A percentile compares a stretch with the other conserved stretches of the same genome.
Conservation (phyloP, 2,797 vertebrate genomes). For the Steatocranus sp. region DNA sequence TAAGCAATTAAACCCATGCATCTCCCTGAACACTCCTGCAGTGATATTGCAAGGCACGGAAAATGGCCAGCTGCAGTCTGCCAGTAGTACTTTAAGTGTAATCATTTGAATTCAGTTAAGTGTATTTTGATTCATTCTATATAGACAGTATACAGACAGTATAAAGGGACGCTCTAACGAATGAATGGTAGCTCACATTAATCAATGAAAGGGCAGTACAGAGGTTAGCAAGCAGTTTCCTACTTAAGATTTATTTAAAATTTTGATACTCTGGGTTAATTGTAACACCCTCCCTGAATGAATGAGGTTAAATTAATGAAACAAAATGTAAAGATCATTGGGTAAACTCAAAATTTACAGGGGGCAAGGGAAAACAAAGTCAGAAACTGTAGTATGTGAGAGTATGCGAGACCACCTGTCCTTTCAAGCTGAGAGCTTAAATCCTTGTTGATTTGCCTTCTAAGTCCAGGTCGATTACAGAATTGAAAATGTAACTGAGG, state of each 20-base stretch:
- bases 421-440: not conserved
- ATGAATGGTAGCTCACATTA: not conserved
- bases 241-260: not conserved
- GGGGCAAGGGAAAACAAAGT: not conserved
- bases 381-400: not conserved
- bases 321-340: not conserved
- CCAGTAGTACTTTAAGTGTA: not conserved
- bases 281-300: not conserved
- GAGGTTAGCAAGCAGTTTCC: not conserved
- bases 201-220: not conserved
- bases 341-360: not conserved
- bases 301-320: not conserved
- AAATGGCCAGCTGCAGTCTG: not conserved
- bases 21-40: not conserved
- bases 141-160: not conserved
- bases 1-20: not conserved
- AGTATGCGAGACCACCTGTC: not conserved
- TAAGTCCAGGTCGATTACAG: conserved; percentile 26
- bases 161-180: not conserved
- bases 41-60: not conserved
- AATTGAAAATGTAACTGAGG: not conserved
- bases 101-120: not conserved
- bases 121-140: not conserved
- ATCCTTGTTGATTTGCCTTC: conserved; percentile 20
- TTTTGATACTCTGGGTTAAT: not conserved